These are phyloP conservation scores for Pandemis heparana DNA, from an alignment of 2,888 invertebrate genomes.

Conservation along the genomic window DNA sequence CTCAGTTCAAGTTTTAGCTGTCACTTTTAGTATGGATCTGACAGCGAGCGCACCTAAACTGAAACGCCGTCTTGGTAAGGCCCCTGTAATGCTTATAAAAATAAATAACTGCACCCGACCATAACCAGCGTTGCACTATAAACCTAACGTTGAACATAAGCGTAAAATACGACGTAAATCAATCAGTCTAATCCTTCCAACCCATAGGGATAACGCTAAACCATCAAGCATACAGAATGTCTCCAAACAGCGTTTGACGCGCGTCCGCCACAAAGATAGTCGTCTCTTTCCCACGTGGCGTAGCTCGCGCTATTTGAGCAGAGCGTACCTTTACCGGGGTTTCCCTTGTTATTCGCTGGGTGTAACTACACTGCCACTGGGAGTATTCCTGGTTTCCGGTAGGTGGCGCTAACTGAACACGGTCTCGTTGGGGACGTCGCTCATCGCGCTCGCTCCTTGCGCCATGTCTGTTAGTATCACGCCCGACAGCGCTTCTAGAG, in stretches of 20 bases:
- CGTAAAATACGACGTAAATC: constrained; percentile 37
- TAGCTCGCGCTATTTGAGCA: neutral
- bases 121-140: constrained; percentile 1
- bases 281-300: neutral
- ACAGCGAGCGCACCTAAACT: too few species aligned
- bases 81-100: constrained; percentile 14
- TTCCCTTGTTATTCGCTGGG: neutral
- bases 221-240: neutral
- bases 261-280: neutral
- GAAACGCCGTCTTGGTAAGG: too few species aligned
- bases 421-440: constrained; percentile 72
- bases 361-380: neutral
- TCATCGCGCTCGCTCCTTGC: constrained; percentile 57
- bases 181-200: constrained; percentile 37
- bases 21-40: too few species aligned
- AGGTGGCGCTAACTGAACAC: constrained; percentile 74
- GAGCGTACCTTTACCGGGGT: neutral
- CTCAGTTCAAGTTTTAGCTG: too few species aligned
- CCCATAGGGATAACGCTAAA: neutral
- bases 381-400: neutral
- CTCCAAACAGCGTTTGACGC: neutral
- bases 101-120: constrained; percentile 32
- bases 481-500: constrained; percentile 91
- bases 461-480: constrained; percentile 83
- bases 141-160: constrained; percentile 35